phyloP scores from a whole-genome alignment of 2,113 vertebrate genomes.

The Lepisosteus osseus region DNA sequence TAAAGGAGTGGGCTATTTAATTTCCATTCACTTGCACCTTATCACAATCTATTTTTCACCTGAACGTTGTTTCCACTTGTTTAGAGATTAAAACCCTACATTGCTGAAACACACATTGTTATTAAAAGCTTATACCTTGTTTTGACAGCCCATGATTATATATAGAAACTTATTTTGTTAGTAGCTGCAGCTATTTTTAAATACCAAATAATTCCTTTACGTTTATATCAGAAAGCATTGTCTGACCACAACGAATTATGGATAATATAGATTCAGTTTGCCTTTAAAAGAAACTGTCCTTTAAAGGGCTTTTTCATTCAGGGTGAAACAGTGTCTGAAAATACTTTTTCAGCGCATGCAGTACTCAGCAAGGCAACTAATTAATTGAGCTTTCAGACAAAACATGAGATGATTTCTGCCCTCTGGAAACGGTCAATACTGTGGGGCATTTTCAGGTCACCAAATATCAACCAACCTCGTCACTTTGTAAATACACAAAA shows the following conservation, averaged over 20 bases:
- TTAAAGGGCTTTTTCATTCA: slow-evolving; percentile 33
- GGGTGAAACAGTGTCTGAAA: slow-evolving; percentile 28
- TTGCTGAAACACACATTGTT: neutral
- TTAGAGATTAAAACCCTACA: no score
- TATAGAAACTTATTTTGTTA: slow-evolving; percentile 13
- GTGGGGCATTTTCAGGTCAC: neutral
- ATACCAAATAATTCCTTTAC: neutral
- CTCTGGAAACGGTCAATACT: neutral
- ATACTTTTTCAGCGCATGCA: slow-evolving; percentile 23
- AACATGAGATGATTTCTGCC: slow-evolving; percentile 13
- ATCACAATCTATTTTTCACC: no score
- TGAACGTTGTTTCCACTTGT: no score
- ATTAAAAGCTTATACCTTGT: neutral
- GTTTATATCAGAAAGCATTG: slow-evolving; percentile 17
- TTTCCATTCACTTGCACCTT: no score
- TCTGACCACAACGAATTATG: slow-evolving; percentile 21
- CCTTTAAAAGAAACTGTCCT: slow-evolving; percentile 38
- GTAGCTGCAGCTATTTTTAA: neutral
- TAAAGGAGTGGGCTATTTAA: no score
- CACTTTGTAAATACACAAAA: no score
- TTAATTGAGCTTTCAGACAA: slow-evolving; percentile 21
- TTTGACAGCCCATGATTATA: neutral
- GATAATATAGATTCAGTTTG: slow-evolving; percentile 38
- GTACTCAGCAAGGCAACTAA: slow-evolving; percentile 23
- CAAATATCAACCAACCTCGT: no score